These are phyloP conservation scores for Drosophila ambigua DNA, from an alignment of 1,140 invertebrate genomes.

Conservation along the genomic window DNA sequence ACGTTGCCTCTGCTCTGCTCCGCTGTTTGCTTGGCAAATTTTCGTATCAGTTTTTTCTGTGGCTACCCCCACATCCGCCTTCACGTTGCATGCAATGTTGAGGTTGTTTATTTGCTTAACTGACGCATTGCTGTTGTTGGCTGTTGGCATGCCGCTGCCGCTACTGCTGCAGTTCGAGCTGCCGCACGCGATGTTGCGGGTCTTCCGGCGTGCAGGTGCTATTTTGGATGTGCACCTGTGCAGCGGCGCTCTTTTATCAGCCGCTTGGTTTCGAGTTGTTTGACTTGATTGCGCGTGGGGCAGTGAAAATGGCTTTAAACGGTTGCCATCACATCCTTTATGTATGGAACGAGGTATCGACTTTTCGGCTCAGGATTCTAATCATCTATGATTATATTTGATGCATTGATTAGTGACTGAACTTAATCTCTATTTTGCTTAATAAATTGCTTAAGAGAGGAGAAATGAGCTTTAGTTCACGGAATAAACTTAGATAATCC, in stretches of 20 bases:
- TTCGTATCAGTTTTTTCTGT: constrained; percentile 60
- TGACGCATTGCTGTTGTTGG: constrained; percentile 61
- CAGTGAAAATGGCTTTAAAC: neutral
- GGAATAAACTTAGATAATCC: too few relatives aligned
- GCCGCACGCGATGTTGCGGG: constrained; percentile 53
- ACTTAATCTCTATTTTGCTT: too few relatives aligned
- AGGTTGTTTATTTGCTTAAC: constrained; percentile 73
- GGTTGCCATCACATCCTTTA: neutral
- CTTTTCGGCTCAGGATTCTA: too few relatives aligned
- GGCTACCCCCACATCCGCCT: neutral
- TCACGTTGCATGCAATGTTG: constrained; percentile 11
- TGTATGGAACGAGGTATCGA: neutral
- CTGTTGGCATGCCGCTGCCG: neutral
- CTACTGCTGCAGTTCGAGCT: constrained; percentile 24
- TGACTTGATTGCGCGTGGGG: constrained; percentile 20
- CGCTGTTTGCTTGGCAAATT: constrained; percentile 71
- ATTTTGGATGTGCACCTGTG: constrained; percentile 46
- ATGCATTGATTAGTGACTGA: too few relatives aligned
- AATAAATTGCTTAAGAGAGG: too few relatives aligned
- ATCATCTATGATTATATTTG: too few relatives aligned
- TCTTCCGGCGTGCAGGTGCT: constrained; percentile 27
- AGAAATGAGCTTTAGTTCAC: too few relatives aligned
- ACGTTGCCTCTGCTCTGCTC: constrained; percentile 23
- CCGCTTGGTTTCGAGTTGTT: constrained; percentile 16
- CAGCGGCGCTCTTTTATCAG: constrained; percentile 3